Evolutionary conservation across 2,113 vertebrate genomes (phyloP), one percentile per base, ranked within the genome.

Genomic region (Gnathonemus echidnorhynchus): DNA sequence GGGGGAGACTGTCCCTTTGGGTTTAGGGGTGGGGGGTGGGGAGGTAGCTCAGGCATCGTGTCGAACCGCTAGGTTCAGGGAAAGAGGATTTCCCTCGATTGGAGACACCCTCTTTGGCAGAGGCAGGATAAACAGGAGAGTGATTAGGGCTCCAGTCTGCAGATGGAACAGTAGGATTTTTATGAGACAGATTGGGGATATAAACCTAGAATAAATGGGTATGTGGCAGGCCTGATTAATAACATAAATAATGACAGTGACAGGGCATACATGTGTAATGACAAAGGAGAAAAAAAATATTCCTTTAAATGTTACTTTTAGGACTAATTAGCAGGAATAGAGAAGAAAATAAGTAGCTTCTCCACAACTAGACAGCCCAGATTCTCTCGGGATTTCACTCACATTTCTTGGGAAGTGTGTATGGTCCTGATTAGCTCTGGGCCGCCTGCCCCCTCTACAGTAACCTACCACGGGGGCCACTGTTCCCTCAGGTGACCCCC

Each of bases 1-100:
- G 10, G 62, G 62, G 10, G 96, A 95, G 96, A 95, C 96, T 96
- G 96, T 96, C 96, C 96, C 96, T 96, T 96, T 96, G 94, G 94
- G 95, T 5, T 2, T 9, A 94, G 95, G 94, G 95, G 95, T 39
- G 92, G 49, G 50, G 13, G 0, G 7, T 10, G 9, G 86, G 49
- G 24, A 17, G 53, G 87, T 94, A 95, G 95, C 4, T 77, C 11
- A 94, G 94, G 93, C 86, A 95, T 96, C 95, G 5, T 39, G 35
- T 77, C 15, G 13, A 15, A 15, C 5, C 5, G 31, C 27, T 77
- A 39, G 70, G 70, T 96, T 95, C 90, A 93, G 96, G 95, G 96
- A 96, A 92, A 93, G 94, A 94, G 92, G 93, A 95, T 96, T 96
- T 96, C 96, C 95, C 96, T 95, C n/a, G 45, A 39, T 39, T 42